A percentile compares a stretch with the other conserved stretches of the same genome.
Conservation (phyloP, 2,797 vertebrate species). For the Micrastur ruficollis region DNA sequence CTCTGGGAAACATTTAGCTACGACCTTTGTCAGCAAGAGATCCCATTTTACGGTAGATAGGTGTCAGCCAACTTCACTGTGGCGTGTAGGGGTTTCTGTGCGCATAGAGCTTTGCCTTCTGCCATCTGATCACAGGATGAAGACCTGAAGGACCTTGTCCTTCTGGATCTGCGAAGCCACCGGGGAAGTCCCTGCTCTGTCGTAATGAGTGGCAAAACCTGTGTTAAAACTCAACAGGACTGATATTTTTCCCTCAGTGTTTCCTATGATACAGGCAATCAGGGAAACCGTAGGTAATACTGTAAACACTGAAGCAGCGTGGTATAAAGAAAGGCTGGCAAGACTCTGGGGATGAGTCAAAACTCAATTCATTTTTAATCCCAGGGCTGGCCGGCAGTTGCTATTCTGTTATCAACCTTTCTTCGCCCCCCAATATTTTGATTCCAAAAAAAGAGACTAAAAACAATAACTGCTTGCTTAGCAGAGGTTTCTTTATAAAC, state of each 20-base stretch:
- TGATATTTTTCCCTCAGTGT: background rate
- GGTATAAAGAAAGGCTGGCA: background rate
- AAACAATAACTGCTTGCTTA: conserved; percentile 42
- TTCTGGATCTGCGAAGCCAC: background rate
- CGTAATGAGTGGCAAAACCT: background rate
- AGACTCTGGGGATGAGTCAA: conserved; percentile 12
- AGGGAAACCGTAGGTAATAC: background rate
- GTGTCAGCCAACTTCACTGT: background rate
- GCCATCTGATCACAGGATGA: background rate
- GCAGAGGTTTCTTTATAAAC: conserved; percentile 38
- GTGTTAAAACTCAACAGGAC: background rate
- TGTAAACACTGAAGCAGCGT: background rate
- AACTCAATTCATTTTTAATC: conserved; percentile 50
- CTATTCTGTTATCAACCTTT: conserved; percentile 36
- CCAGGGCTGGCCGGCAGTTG: background rate
- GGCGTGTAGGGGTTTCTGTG: accelerated
- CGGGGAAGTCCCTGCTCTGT: background rate
- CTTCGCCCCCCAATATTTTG: conserved; percentile 33
- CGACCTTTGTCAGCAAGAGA: background rate
- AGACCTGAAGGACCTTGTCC: background rate
- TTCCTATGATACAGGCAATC: background rate
- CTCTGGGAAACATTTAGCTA: background rate
- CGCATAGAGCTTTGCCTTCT: accelerated
- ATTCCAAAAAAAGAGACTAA: conserved; percentile 41
- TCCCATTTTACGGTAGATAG: background rate